These are phyloP conservation scores for Andrena bicolor DNA, from an alignment of 2,888 invertebrate species.

Conservation along the genomic window DNA sequence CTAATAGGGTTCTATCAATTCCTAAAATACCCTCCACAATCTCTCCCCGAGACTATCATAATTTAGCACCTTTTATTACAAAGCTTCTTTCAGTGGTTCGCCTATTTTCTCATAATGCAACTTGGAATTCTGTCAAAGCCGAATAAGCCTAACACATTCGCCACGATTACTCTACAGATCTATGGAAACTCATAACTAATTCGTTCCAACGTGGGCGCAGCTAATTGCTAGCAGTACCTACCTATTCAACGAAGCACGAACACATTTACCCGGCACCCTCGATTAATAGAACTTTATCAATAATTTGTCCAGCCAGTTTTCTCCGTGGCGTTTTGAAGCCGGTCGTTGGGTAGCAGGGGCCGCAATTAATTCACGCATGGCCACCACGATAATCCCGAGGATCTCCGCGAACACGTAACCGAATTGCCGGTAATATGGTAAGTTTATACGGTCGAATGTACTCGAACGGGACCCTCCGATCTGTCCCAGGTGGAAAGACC, in stretches of 20 bases:
- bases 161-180: neutral
- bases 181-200: neutral
- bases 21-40: neutral
- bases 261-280: constrained; percentile 11
- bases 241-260: too few relatives aligned
- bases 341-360: constrained; percentile 20
- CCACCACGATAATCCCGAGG: constrained; percentile 49
- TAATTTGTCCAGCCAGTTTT: constrained; percentile 13
- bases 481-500: constrained; percentile 74
- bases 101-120: too few relatives aligned
- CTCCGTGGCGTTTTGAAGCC: neutral
- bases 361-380: constrained; percentile 57
- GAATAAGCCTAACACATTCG: neutral
- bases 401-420: constrained; percentile 56
- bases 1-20: constrained; percentile 22
- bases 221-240: neutral
- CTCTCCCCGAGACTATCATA: too few relatives aligned
- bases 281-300: constrained; percentile 5
- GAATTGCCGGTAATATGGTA: constrained; percentile 63
- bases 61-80: too few relatives aligned
- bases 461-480: constrained; percentile 66
- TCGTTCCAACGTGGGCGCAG: neutral
- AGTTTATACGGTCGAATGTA: constrained; percentile 68
- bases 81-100: too few relatives aligned
- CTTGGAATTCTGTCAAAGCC: too few relatives aligned